These are phyloP conservation scores for Trematomus bernacchii DNA, from an alignment of 2,797 vertebrate genomes.

Conservation along the genomic window DNA sequence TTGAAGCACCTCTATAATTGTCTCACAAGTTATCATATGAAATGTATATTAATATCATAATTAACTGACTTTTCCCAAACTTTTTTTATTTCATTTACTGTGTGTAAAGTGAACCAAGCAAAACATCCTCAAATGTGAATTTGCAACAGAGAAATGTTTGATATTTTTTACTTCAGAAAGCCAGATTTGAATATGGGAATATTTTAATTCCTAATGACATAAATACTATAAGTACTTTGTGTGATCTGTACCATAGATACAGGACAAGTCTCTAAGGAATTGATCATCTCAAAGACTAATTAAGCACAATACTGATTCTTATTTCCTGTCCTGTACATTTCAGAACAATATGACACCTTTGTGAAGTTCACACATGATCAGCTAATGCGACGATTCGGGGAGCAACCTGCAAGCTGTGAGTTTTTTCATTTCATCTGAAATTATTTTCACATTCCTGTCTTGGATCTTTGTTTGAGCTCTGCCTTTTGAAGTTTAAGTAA, in stretches of 20 bases:
- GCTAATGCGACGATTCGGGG: slow-evolving; percentile 97
- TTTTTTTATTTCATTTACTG: not conserved
- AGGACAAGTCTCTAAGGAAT: not conserved
- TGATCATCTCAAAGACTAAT: not conserved
- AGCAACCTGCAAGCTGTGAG: slow-evolving; percentile 98
- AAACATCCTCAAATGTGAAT: not conserved
- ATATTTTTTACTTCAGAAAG: not conserved
- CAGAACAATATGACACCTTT: slow-evolving; percentile 98
- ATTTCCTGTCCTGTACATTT: slow-evolving; percentile 44
- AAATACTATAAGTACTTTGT: not conserved
- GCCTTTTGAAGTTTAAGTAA: slow-evolving; percentile 49
- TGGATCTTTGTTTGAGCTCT: slow-evolving; percentile 28
- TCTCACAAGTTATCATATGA: too few species aligned
- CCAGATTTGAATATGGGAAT: not conserved
- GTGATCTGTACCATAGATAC: not conserved
- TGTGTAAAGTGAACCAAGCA: not conserved
- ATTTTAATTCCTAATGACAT: not conserved
- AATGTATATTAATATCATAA: too few species aligned
- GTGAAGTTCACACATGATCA: slow-evolving; percentile 99
- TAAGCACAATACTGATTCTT: not conserved
- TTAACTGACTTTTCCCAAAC: not conserved
- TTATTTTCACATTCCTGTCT: slow-evolving; percentile 42
- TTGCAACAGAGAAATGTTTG: not conserved
- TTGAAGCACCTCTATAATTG: not conserved
- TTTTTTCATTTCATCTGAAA: slow-evolving; percentile 16